A percentile compares a stretch with the other conserved stretches of the same genome.
Evolutionary conservation across 1,140 invertebrate genomes (phyloP).

Genomic region (Apocrypta bakeri): DNA sequence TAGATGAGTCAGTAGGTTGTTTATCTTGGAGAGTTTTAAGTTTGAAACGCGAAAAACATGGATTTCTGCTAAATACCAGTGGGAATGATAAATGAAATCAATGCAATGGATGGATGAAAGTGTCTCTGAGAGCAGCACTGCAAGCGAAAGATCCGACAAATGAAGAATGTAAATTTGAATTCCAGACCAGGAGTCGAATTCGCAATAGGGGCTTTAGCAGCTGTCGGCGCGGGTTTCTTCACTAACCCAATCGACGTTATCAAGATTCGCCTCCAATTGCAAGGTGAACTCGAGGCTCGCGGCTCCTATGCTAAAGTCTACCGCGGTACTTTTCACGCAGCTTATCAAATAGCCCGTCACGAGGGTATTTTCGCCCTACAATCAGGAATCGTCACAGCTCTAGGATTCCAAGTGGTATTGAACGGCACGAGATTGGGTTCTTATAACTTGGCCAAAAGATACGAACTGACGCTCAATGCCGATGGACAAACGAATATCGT

Average conservation of each 20-base stretch:
- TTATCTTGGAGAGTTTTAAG: too few relatives aligned
- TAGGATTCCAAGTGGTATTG: constrained; percentile 83
- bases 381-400: constrained; percentile 89
- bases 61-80: too few relatives aligned
- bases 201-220: constrained; percentile 77
- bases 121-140: too few relatives aligned
- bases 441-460: constrained; percentile 84
- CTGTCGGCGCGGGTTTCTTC: constrained; percentile 79
- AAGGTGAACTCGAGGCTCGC: constrained; percentile 86
- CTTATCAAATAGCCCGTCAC: constrained; percentile 78
- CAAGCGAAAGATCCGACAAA: too few relatives aligned
- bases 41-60: too few relatives aligned
- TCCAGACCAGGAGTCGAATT: constrained; percentile 75
- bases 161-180: too few relatives aligned
- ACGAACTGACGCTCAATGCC: constrained; percentile 80
- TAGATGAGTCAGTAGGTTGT: too few relatives aligned
- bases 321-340: constrained; percentile 81
- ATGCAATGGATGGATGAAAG: too few relatives aligned
- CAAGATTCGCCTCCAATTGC: constrained; percentile 93
- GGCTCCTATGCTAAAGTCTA: constrained; percentile 80
- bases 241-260: constrained; percentile 90
- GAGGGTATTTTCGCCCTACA: constrained; percentile 88
- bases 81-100: too few relatives aligned
- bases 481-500: constrained; percentile 83
- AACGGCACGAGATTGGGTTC: constrained; percentile 84